phyloP scores from a whole-genome alignment of 2,113 vertebrate genomes.

The Boulengeromyrus knoepffleri region DNA sequence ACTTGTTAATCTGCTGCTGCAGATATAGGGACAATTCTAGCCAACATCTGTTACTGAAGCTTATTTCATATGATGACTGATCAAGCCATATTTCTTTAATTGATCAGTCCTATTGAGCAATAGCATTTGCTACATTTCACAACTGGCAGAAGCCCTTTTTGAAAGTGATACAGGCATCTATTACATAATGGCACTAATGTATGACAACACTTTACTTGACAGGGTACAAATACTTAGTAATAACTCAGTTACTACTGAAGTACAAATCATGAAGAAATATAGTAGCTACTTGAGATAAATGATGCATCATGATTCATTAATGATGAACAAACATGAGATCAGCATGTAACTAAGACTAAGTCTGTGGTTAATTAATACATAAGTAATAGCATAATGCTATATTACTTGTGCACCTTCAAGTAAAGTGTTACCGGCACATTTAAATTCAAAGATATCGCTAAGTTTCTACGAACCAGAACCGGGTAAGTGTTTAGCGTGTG shows the following conservation, averaged over 20 bases:
- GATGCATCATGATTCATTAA: not conserved
- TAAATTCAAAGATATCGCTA: not conserved
- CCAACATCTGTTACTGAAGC: too few species aligned
- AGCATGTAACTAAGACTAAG: not conserved
- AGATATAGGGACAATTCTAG: not conserved
- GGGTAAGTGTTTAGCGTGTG: not conserved
- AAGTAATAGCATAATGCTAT: not conserved
- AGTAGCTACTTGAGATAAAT: not conserved
- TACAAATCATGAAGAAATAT: not conserved
- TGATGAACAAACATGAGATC: not conserved
- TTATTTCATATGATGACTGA: too few species aligned
- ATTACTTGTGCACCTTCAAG: not conserved
- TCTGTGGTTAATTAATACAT: not conserved
- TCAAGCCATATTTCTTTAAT: too few species aligned
- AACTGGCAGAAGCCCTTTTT: not conserved
- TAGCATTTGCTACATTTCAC: not conserved
- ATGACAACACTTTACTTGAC: not conserved
- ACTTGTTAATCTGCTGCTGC: not conserved
- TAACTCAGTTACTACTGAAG: not conserved
- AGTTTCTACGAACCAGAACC: not conserved
- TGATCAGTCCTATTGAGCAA: not conserved
- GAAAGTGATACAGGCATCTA: not conserved
- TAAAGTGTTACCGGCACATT: not conserved
- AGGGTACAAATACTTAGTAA: not conserved
- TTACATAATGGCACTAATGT: not conserved